Evolutionary conservation across 2,888 invertebrate genomes (phyloP).

Genomic region (Cryptus viduatorius): DNA sequence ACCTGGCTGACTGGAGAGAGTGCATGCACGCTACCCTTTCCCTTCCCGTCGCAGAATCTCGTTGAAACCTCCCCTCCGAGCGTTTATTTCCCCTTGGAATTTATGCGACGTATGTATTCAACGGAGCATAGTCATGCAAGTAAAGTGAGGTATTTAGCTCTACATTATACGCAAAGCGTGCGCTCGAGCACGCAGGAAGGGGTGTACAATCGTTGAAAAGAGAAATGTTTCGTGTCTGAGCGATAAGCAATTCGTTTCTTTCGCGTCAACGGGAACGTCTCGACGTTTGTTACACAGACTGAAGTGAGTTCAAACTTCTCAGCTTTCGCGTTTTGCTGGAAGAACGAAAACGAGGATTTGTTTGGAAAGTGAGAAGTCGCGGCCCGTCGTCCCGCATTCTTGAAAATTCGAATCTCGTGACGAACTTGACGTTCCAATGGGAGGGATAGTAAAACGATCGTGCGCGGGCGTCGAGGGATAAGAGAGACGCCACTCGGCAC

Average conservation of each 20-base stretch:
- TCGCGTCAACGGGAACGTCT: too few relatives aligned
- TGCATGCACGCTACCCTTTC: conserved; percentile 42
- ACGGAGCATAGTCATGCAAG: conserved; percentile 29
- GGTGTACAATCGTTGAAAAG: too few relatives aligned
- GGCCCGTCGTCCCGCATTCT: conserved; percentile 26
- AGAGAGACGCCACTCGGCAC: conserved; percentile 17
- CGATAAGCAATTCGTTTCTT: too few relatives aligned
- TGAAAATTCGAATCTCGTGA: conserved; percentile 25
- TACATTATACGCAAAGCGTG: neutral
- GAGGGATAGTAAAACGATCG: conserved; percentile 3
- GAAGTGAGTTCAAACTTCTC: too few relatives aligned
- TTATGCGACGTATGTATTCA: conserved; percentile 52
- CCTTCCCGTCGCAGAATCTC: conserved; percentile 6
- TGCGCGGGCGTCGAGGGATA: neutral
- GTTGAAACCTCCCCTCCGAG: conserved; percentile 8
- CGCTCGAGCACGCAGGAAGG: too few relatives aligned
- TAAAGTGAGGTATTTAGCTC: conserved; percentile 27
- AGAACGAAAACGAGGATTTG: conserved; percentile 37
- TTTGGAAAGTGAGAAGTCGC: conserved; percentile 43
- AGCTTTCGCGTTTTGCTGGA: too few relatives aligned
- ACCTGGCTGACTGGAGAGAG: conserved; percentile 58
- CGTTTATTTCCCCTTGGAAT: conserved; percentile 45
- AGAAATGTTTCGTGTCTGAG: too few relatives aligned
- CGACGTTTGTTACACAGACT: neutral
- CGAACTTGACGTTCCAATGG: conserved; percentile 12